phyloP scores from a whole-genome alignment of 2,888 invertebrate species.

The Drosophila suboccidentalis region DNA sequence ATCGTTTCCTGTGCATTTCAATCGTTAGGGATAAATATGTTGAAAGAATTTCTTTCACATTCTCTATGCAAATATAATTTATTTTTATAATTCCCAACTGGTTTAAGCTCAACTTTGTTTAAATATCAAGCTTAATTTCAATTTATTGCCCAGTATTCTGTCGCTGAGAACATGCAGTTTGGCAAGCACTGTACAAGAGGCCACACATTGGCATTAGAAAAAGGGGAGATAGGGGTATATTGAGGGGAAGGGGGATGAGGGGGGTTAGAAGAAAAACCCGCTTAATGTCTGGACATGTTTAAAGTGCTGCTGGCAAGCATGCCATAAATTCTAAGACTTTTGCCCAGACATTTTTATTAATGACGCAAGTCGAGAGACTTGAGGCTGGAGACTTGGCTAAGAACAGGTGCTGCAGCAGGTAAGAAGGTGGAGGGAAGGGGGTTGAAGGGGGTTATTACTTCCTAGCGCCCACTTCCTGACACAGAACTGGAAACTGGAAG shows the following conservation, averaged over 20 bases:
- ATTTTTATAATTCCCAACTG: constrained; percentile 9
- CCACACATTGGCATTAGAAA: constrained; percentile 30
- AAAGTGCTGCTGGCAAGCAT: constrained; percentile 73
- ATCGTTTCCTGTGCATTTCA: background rate
- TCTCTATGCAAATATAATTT: background rate
- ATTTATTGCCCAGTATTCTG: background rate
- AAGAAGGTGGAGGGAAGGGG: background rate
- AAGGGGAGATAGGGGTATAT: too few species aligned
- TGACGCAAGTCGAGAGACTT: constrained; percentile 59
- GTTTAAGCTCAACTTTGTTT: background rate
- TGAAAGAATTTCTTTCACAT: background rate
- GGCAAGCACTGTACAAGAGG: constrained; percentile 7
- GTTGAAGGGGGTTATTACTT: constrained; percentile 27
- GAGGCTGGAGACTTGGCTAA: constrained; percentile 16
- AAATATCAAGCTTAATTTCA: background rate
- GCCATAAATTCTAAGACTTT: constrained; percentile 78
- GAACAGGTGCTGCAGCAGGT: constrained; percentile 56
- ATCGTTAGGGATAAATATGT: background rate
- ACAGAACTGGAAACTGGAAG: constrained; percentile 10
- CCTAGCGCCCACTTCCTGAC: constrained; percentile 66
- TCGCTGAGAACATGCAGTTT: constrained; percentile 2
- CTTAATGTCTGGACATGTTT: constrained; percentile 72
- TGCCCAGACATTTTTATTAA: constrained; percentile 79
- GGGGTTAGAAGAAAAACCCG: constrained; percentile 55
- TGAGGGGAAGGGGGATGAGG: background rate